A percentile compares a stretch with the other conserved stretches of the same genome.
These are phyloP conservation scores for Ahaetulla prasina DNA, from an alignment of 2,113 vertebrate species.

Conservation along the genomic window DNA sequence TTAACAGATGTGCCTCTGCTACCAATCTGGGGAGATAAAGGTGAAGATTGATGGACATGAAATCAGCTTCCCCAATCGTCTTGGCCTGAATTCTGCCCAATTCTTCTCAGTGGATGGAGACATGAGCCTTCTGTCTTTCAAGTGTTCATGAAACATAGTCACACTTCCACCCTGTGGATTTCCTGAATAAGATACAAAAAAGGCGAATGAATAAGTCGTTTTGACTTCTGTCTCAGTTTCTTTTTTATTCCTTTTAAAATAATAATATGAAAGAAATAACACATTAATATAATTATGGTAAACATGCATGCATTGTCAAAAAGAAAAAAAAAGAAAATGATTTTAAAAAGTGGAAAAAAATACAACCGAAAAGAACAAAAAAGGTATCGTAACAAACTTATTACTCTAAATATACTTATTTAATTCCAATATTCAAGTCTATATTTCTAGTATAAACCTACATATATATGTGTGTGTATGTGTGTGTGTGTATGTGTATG, in stretches of 20 bases:
- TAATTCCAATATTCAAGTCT: neutral
- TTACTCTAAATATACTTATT: neutral
- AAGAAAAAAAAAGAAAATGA: neutral
- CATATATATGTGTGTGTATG: too few species aligned
- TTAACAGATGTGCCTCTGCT: neutral
- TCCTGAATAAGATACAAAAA: neutral
- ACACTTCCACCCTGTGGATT: neutral
- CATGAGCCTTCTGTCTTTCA: neutral
- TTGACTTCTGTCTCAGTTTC: neutral
- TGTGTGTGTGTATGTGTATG: too few species aligned
- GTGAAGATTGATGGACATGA: neutral
- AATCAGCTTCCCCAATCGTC: conserved; percentile 10
- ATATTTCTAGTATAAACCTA: neutral
- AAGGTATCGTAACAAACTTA: neutral
- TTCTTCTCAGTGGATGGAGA: conserved; percentile 6
- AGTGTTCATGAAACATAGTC: neutral
- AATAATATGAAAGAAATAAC: neutral
- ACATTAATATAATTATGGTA: neutral
- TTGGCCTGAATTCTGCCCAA: neutral
- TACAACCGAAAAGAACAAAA: neutral
- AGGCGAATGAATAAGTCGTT: neutral
- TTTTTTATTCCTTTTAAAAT: neutral
- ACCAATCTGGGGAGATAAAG: neutral
- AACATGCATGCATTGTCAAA: neutral
- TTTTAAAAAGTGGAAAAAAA: neutral